Evolutionary conservation across 2,888 invertebrate genomes (phyloP), one percentile per base, ranked within the genome.

Genomic region (Cinara cedri): DNA sequence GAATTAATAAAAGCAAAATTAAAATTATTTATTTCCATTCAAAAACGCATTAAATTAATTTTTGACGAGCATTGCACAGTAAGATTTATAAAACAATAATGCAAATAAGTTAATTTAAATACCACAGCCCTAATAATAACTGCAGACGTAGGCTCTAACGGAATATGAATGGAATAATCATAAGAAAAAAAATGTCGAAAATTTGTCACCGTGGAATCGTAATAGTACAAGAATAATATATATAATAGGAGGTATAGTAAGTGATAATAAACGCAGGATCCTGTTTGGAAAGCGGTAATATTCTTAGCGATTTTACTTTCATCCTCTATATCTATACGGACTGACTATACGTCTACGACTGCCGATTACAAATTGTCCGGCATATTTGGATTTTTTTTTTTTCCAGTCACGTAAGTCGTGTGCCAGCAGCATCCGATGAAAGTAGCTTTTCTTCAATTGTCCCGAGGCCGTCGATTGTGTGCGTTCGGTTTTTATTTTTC

Each of bases 381-480:
- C 3, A 44, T 66, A 34, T 62, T 62, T 62, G 60, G 44, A 66
- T 76, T 26, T 66, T 57, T 66, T 63, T 66, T 57, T 51, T 14
- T 51, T 62, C 68, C 26, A 55, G 76, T 76, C 76, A 76, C 76
- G 76, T 57, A 55, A 76, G 76, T 76, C 76, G 76, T 76, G 76
- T 76, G 57, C 55, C 24, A n/a, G 19, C 76, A 76, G 76, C 46
- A 60, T 76, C 57, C 55, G 46, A 66, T 55, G 76, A 76, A 76
- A 76, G 76, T 76, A 57, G 76, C 66, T 66, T 76, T 76, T 76
- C 76, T 76, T 76, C 66, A 26, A 68, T 68, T 66, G 76, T 76
- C 66, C 46, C 57, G 76, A 68, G 68, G 76, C 57, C 49, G n/a
- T 76, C 76, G 57, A 76, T 68, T 66, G 66, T 57, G 49, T 49